These are phyloP conservation scores for Sebastes baramenuke DNA, from an alignment of 2,797 vertebrate species.

Conservation along the genomic window DNA sequence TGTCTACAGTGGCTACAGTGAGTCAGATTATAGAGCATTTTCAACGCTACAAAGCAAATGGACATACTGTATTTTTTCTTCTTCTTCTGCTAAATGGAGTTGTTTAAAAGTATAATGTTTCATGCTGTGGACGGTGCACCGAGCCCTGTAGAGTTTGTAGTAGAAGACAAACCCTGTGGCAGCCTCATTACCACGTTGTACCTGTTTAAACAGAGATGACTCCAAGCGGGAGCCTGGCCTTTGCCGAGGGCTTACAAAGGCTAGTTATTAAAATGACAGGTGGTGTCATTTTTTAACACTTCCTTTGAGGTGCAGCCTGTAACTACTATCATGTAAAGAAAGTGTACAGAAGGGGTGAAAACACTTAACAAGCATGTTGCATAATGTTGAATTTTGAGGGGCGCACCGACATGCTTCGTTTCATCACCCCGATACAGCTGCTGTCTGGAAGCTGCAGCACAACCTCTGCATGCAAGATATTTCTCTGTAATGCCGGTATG, in stretches of 20 bases:
- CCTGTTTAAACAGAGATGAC: constrained; percentile 33
- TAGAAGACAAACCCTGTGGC: not conserved
- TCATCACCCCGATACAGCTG: constrained; percentile 36
- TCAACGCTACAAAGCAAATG: not conserved
- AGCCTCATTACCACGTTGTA: not conserved
- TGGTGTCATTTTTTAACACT: constrained; percentile 64
- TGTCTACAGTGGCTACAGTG: not conserved
- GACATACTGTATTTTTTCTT: not conserved
- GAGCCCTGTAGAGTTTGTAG: not conserved
- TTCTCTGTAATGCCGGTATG: constrained; percentile 1
- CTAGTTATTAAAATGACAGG: constrained; percentile 72
- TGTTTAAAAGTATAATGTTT: not conserved
- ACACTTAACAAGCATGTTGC: constrained; percentile 60
- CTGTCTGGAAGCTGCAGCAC: not conserved
- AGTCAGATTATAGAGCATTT: not conserved
- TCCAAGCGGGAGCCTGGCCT: constrained; percentile 3
- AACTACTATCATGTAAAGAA: constrained; percentile 60
- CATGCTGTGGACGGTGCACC: not conserved
- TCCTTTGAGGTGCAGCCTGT: constrained; percentile 60
- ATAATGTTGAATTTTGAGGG: constrained; percentile 48
- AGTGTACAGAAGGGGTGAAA: constrained; percentile 8
- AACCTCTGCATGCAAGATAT: constrained; percentile 25
- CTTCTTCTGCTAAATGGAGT: not conserved
- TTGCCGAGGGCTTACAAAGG: constrained; percentile 40
- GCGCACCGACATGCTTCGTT: constrained; percentile 10